Percentiles rank a stretch among this genome's conserved stretches.
Evolutionary conservation across 2,113 vertebrate species (phyloP).

Genomic region (Mesembrinibis cayennensis): DNA sequence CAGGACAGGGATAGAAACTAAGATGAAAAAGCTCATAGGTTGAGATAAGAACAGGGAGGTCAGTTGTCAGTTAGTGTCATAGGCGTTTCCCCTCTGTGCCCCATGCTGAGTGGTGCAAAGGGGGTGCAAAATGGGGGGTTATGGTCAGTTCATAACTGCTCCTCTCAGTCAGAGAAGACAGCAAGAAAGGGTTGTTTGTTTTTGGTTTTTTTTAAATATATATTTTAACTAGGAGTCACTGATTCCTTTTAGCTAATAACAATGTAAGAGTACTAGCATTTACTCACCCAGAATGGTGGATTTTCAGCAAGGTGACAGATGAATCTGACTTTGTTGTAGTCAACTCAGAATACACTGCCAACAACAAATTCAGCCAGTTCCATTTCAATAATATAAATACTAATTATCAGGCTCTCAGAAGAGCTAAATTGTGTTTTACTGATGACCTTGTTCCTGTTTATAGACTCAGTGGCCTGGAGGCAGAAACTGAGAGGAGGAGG

Average conservation of each 20-base stretch:
- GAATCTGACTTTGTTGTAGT: background rate
- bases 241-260: background rate
- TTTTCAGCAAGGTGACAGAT: constrained; percentile 1
- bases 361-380: background rate
- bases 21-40: background rate
- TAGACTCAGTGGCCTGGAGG: constrained; percentile 11
- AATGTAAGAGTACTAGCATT: background rate
- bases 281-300: background rate
- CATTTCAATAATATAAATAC: background rate
- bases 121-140: background rate
- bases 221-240: background rate
- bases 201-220: background rate
- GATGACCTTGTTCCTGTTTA: constrained; percentile 27
- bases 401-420: constrained; percentile 42
- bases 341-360: background rate
- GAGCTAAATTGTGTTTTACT: constrained; percentile 28
- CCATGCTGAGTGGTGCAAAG: fast-evolving
- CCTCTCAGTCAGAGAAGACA: background rate
- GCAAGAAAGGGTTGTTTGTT: background rate
- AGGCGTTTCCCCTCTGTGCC: fast-evolving
- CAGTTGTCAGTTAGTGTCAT: background rate
- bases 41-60: background rate
- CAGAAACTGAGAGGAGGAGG: background rate
- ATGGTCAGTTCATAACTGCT: background rate
- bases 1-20: background rate